A percentile compares a stretch with the other conserved stretches of the same genome.
These are phyloP conservation scores for Dromas ardeola DNA, from an alignment of 2,113 vertebrate species.

Conservation along the genomic window DNA sequence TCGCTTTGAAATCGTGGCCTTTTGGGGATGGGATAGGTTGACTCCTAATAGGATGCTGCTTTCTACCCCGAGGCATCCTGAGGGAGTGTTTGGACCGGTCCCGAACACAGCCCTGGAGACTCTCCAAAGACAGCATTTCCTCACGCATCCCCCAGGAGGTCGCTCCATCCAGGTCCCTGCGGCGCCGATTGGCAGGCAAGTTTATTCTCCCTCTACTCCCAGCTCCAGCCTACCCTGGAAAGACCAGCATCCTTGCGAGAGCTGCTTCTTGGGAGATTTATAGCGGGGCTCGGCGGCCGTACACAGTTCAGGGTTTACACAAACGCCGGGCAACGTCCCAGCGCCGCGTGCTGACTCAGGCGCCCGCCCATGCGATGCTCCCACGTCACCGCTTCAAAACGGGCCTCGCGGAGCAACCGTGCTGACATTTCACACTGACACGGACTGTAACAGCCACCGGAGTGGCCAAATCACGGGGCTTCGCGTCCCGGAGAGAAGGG, in stretches of 20 bases:
- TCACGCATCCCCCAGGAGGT: fast-evolving
- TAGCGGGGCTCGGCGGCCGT: fast-evolving
- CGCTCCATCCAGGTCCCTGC: fast-evolving
- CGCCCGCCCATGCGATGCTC: neutral
- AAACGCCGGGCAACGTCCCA: neutral
- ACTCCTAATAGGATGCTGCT: neutral
- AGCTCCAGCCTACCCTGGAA: neutral
- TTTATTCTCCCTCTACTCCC: neutral
- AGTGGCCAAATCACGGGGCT: neutral
- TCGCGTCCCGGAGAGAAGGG: neutral
- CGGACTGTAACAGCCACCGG: neutral
- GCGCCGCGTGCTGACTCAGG: neutral
- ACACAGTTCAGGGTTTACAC: neutral
- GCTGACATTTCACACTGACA: neutral
- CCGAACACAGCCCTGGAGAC: neutral
- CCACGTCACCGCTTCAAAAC: neutral
- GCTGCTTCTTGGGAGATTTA: neutral
- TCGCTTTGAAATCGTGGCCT: neutral
- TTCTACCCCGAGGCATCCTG: neutral
- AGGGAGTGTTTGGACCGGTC: neutral
- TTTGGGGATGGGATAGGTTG: neutral
- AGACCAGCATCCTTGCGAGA: neutral
- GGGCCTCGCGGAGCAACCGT: fast-evolving
- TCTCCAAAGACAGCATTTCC: neutral
- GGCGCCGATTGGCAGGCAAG: fast-evolving